These are phyloP conservation scores for Anoplolepis gracilipes DNA, from an alignment of 1,140 invertebrate species.

Conservation along the genomic window DNA sequence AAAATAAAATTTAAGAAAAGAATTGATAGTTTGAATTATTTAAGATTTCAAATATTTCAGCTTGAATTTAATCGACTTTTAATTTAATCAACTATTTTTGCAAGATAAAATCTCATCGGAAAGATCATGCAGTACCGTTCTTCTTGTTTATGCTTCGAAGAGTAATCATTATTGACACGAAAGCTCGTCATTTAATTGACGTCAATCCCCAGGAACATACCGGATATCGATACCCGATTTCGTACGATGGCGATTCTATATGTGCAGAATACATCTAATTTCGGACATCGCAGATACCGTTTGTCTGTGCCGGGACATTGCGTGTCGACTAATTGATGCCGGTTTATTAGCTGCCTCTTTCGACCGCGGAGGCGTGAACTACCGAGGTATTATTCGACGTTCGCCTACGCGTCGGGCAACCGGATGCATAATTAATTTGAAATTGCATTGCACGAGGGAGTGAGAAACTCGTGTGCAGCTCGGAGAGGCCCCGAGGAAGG, in stretches of 20 bases:
- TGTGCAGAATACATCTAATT: conserved; percentile 65
- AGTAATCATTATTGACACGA: conserved; percentile 34
- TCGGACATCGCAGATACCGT: conserved; percentile 63
- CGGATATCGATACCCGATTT: conserved; percentile 57
- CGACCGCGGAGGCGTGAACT: conserved; percentile 77
- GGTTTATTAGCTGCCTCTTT: conserved; percentile 83
- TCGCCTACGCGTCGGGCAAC: conserved; percentile 62
- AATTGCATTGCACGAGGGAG: conserved; percentile 68
- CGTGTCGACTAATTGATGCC: conserved; percentile 82
- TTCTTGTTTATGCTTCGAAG: background rate
- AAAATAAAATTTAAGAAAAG: background rate
- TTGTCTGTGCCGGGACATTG: conserved; percentile 66
- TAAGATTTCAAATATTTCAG: background rate
- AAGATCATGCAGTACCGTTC: background rate
- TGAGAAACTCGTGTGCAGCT: background rate
- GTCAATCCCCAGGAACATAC: conserved; percentile 56
- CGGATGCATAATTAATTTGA: conserved; percentile 82
- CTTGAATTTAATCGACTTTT: background rate
- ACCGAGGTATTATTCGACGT: conserved; percentile 78
- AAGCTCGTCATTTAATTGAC: conserved; percentile 64
- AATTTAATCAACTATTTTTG: background rate
- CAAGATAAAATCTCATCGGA: background rate
- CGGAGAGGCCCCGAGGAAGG: background rate
- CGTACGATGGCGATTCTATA: conserved; percentile 20
- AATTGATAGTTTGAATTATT: background rate